Percentiles rank a stretch among this genome's conserved stretches.
Evolutionary conservation across 2,797 vertebrate species (phyloP).

Genomic region (Remorina albescens): DNA sequence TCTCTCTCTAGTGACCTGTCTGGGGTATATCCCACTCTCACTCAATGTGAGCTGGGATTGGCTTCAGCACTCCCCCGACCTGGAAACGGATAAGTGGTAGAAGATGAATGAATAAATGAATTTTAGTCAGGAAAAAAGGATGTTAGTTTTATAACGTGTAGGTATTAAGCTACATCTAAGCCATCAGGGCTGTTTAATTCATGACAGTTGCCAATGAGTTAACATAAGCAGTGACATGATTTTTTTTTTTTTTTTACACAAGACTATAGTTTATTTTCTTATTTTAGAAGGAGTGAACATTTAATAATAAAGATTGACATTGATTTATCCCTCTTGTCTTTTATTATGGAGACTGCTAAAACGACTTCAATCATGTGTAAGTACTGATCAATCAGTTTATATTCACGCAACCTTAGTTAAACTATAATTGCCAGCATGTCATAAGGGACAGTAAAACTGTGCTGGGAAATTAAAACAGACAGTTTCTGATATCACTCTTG

Average conservation of each 20-base stretch:
- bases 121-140: no score
- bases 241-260: no score
- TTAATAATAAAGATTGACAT: not conserved
- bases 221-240: not conserved
- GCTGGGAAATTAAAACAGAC: slow-evolving; percentile 11
- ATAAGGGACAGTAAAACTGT: not conserved
- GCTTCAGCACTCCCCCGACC: no score
- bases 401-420: not conserved
- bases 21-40: no score
- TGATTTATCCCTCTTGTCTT: not conserved
- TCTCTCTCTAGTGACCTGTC: no score
- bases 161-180: not conserved
- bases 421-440: no score
- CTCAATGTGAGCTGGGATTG: no score
- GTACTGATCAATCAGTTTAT: not conserved
- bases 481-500: slow-evolving; percentile 27
- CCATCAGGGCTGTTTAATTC: not conserved
- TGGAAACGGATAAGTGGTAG: no score
- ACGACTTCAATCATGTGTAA: not conserved
- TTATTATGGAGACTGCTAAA: not conserved
- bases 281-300: not conserved
- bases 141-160: no score
- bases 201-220: not conserved
- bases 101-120: no score
- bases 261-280: not conserved